Evolutionary conservation across 2,888 invertebrate species (phyloP).

Genomic region (Melipona beecheii): DNA sequence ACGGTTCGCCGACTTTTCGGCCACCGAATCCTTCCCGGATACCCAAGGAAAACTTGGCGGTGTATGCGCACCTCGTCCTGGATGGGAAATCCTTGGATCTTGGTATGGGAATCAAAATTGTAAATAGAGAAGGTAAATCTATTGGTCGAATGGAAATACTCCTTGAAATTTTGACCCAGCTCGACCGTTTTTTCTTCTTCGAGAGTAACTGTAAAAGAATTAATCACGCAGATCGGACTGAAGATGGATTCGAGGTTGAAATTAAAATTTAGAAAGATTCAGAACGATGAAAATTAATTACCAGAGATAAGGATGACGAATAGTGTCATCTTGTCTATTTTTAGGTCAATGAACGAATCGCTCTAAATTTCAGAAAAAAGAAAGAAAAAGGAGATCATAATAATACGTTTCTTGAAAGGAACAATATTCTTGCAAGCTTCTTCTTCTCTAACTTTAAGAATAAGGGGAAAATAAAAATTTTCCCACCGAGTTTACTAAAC

Average conservation of each 20-base stretch:
- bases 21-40: not conserved
- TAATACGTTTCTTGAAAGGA: not conserved
- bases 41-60: not conserved
- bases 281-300: not conserved
- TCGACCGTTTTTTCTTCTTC: not conserved
- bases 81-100: not conserved
- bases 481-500: slow-evolving; percentile 10
- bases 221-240: not conserved
- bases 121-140: not conserved
- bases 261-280: no score
- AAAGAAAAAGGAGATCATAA: not conserved
- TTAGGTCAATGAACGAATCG: no score
- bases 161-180: not conserved
- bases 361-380: not conserved
- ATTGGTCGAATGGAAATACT: not conserved
- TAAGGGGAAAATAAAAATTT: slow-evolving; percentile 10
- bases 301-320: no score
- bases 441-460: slow-evolving; percentile 1
- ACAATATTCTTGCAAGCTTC: not conserved
- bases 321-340: not conserved
- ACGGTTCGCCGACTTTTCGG: slow-evolving; percentile 45
- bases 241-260: no score
- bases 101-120: not conserved
- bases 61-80: not conserved
- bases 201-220: not conserved